Conservation (phyloP, 2,797 vertebrate species). For the Poeciliopsis gracilis region DNA sequence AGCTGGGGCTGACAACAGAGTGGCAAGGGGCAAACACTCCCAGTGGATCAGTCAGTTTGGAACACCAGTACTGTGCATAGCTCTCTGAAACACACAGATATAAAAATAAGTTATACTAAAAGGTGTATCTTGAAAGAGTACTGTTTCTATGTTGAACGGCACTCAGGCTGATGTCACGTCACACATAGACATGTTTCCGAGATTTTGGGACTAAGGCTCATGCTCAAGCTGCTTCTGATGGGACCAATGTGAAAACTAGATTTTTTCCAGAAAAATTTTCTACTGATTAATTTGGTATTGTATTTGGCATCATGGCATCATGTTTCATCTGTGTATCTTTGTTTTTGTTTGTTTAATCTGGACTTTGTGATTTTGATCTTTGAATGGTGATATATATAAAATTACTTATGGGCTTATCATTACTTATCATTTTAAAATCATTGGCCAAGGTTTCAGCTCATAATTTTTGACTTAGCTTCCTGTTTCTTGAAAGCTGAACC, state of each 20-base stretch:
- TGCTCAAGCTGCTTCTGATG: not conserved
- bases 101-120: not conserved
- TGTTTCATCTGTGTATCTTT: too few relatives aligned
- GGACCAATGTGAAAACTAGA: not conserved
- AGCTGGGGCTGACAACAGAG: conserved; percentile 72
- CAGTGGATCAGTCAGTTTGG: conserved; percentile 74
- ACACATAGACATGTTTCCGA: not conserved
- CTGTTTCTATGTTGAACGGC: not conserved
- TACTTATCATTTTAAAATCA: not conserved
- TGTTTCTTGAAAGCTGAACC: too few relatives aligned
- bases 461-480: too few relatives aligned
- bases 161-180: not conserved
- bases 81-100: conserved; percentile 72
- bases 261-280: too few relatives aligned
- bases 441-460: not conserved
- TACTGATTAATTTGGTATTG: too few relatives aligned
- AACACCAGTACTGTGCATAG: conserved; percentile 85
- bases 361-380: too few relatives aligned
- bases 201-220: not conserved
- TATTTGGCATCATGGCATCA: too few relatives aligned
- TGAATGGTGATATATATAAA: too few relatives aligned
- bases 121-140: not conserved
- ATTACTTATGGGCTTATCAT: too few relatives aligned
- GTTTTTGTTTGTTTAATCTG: too few relatives aligned
- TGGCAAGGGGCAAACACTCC: conserved; percentile 84